A percentile compares a stretch with the other conserved stretches of the same genome.
Conservation (phyloP, 2,797 vertebrate genomes). For the Esox lucius region DNA sequence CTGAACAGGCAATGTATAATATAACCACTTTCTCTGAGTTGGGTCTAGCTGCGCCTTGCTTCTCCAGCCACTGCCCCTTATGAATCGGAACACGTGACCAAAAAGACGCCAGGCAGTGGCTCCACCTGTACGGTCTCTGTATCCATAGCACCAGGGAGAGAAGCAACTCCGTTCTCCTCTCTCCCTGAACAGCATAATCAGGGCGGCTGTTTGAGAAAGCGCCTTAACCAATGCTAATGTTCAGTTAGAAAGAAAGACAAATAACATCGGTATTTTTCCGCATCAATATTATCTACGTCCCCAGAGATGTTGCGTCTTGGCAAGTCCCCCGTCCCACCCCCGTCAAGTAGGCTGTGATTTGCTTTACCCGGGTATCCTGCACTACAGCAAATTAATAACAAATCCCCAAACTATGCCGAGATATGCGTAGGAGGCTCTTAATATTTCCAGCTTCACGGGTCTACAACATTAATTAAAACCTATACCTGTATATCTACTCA, state of each 20-base stretch:
- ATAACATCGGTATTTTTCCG: neutral
- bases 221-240: neutral
- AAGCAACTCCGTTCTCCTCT: neutral
- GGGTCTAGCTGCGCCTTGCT: too few species aligned
- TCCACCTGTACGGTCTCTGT: constrained; percentile 80
- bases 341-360: too few species aligned
- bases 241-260: neutral
- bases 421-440: too few species aligned
- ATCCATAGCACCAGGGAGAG: constrained; percentile 67
- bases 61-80: constrained; percentile 69
- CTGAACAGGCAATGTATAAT: constrained; percentile 33
- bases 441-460: too few species aligned
- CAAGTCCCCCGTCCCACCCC: too few species aligned
- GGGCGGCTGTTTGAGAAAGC: neutral
- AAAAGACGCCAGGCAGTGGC: constrained; percentile 72
- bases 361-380: too few species aligned
- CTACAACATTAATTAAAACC: neutral
- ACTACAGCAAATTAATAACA: too few species aligned
- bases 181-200: neutral
- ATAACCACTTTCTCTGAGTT: constrained; percentile 48
- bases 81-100: constrained; percentile 78
- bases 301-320: too few species aligned
- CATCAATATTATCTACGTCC: too few species aligned
- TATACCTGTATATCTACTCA: neutral
- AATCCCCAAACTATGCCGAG: too few species aligned